Percentiles rank a stretch among this genome's conserved stretches.
These are phyloP conservation scores for Parambassis ranga DNA, from an alignment of 2,797 vertebrate genomes.

Conservation along the genomic window DNA sequence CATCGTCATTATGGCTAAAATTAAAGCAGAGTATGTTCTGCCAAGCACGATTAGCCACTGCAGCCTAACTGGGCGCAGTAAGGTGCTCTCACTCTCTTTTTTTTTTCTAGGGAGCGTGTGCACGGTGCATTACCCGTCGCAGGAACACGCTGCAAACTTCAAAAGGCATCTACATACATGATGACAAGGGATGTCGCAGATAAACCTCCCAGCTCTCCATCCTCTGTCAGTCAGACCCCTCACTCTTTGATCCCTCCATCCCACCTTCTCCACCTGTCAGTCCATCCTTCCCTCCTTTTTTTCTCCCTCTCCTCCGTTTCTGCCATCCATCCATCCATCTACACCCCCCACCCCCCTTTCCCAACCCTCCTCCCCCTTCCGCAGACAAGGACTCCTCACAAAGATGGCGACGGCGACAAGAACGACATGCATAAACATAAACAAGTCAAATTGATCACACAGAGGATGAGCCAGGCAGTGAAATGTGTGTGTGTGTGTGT, in stretches of 20 bases:
- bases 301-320: conserved; percentile 5
- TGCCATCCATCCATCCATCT: conserved; percentile 17
- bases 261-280: conserved; percentile 52
- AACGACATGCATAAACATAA: conserved; percentile 60
- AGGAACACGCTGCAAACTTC: conserved; percentile 53
- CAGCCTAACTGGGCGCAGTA: conserved; percentile 59
- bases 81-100: conserved; percentile 36
- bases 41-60: conserved; percentile 73
- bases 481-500: not conserved
- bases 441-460: conserved; percentile 73
- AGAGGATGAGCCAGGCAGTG: conserved; percentile 48
- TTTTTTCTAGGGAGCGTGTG: not conserved
- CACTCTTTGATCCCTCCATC: conserved; percentile 21
- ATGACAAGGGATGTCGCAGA: conserved; percentile 58
- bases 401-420: conserved; percentile 62
- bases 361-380: not conserved
- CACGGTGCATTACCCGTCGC: conserved; percentile 6
- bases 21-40: conserved; percentile 80
- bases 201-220: conserved; percentile 14
- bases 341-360: conserved; percentile 39
- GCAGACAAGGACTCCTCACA: conserved; percentile 34
- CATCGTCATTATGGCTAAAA: conserved; percentile 77
- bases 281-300: conserved; percentile 25
- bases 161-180: conserved; percentile 61
- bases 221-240: conserved; percentile 30